Percentiles rank a stretch among this genome's conserved stretches.
These are phyloP conservation scores for Platycnemis pennipes DNA, from an alignment of 2,888 invertebrate species.

Conservation along the genomic window DNA sequence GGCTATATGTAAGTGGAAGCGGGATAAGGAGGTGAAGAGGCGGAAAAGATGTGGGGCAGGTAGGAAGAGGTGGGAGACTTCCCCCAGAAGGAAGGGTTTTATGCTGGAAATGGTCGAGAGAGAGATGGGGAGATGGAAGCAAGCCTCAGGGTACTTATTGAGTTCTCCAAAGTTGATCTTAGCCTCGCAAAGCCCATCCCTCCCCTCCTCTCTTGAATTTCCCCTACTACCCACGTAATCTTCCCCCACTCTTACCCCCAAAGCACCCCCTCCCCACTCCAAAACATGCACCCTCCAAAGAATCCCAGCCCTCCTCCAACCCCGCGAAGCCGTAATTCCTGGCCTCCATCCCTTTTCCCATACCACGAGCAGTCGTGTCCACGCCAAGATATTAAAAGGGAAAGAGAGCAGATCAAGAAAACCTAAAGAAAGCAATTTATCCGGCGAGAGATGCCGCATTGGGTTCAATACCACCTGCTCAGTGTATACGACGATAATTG, in stretches of 20 bases:
- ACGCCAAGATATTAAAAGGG: too few relatives aligned
- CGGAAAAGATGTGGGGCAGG: not conserved
- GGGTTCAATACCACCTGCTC: too few relatives aligned
- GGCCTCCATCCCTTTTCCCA: not conserved
- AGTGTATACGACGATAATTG: too few relatives aligned
- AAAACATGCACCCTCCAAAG: not conserved
- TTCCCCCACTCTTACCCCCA: not conserved
- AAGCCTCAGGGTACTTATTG: constrained; percentile 1
- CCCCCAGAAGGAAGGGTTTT: not conserved
- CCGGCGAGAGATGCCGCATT: too few relatives aligned
- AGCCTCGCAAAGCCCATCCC: not conserved
- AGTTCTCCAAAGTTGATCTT: constrained; percentile 39
- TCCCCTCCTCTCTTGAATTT: not conserved
- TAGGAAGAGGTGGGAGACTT: not conserved
- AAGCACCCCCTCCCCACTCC: not conserved
- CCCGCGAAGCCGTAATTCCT: not conserved
- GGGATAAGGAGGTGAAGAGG: not conserved
- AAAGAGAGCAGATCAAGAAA: too few relatives aligned
- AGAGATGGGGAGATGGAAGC: not conserved
- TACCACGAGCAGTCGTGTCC: too few relatives aligned
- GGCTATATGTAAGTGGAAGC: not conserved
- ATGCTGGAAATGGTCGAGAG: not conserved
- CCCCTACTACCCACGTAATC: too few relatives aligned
- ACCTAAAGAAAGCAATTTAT: too few relatives aligned
- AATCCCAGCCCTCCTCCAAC: not conserved